phyloP scores from a whole-genome alignment of 2,113 vertebrate species.

The Leucosticte australis region DNA sequence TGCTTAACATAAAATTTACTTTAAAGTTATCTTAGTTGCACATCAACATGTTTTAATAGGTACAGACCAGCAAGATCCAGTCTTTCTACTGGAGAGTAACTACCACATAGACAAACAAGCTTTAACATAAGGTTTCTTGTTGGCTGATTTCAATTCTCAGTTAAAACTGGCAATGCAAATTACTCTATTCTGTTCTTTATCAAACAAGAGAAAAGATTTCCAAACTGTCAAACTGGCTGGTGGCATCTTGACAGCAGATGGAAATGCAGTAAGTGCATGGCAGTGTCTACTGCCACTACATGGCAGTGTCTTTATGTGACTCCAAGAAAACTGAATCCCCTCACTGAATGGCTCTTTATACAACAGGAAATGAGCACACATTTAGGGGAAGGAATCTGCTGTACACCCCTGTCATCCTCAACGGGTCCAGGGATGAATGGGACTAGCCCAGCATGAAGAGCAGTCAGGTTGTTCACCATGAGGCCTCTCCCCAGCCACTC shows the following conservation, averaged over 20 bases:
- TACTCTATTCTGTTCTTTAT: neutral
- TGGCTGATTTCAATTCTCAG: neutral
- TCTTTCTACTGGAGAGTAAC: neutral
- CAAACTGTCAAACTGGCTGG: constrained; percentile 1
- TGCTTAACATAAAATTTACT: neutral
- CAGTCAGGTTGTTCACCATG: neutral
- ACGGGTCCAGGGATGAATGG: neutral
- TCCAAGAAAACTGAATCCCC: neutral
- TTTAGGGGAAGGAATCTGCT: constrained; percentile 2
- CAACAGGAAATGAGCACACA: neutral
- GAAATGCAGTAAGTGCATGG: neutral
- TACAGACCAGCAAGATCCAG: neutral
- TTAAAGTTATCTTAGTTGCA: neutral
- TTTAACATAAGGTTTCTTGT: constrained; percentile 2
- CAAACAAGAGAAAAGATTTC: neutral
- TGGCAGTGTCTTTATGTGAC: neutral
- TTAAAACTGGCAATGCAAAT: constrained; percentile 20
- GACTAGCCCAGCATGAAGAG: neutral
- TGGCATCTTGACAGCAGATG: constrained; percentile 18
- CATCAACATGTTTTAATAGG: neutral
- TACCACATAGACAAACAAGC: neutral
- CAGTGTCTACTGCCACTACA: neutral
- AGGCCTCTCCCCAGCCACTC: neutral
- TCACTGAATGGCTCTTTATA: constrained; percentile 11
- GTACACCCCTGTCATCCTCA: neutral